phyloP scores from a whole-genome alignment of 2,888 invertebrate genomes.

The Adelognathus sp. region DNA sequence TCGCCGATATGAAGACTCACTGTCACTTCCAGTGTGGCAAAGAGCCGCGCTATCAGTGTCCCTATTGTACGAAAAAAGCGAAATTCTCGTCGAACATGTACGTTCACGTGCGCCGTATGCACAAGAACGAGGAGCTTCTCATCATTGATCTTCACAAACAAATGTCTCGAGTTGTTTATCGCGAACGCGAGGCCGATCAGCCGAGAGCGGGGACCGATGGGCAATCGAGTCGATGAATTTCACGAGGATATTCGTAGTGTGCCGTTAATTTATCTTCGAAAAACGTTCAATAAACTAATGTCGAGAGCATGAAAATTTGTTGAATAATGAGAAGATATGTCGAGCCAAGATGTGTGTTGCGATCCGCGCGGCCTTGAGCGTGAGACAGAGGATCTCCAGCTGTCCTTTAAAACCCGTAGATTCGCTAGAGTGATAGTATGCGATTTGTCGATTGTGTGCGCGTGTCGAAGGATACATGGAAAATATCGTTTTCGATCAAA shows the following conservation, averaged over 20 bases:
- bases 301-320: too few relatives aligned
- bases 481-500: constrained; percentile 15
- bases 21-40: constrained; percentile 80
- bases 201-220: too few relatives aligned
- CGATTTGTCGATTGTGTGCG: neutral
- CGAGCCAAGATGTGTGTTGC: too few relatives aligned
- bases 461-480: neutral
- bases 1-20: constrained; percentile 77
- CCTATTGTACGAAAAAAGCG: constrained; percentile 76
- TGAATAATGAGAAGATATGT: too few relatives aligned
- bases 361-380: too few relatives aligned
- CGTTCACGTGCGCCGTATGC: constrained; percentile 72
- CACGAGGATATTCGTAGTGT: neutral
- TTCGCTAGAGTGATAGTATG: neutral
- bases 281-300: constrained; percentile 17
- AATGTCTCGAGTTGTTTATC: constrained; percentile 17
- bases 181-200: neutral
- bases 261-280: constrained; percentile 6
- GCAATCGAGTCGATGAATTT: too few relatives aligned
- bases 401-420: neutral
- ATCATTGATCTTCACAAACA: constrained; percentile 73
- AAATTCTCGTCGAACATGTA: constrained; percentile 78
- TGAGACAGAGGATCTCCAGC: neutral
- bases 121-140: constrained; percentile 70
- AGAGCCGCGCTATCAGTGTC: constrained; percentile 79